phyloP scores from a whole-genome alignment of 2,113 vertebrate genomes.

The Barbus barbus region DNA sequence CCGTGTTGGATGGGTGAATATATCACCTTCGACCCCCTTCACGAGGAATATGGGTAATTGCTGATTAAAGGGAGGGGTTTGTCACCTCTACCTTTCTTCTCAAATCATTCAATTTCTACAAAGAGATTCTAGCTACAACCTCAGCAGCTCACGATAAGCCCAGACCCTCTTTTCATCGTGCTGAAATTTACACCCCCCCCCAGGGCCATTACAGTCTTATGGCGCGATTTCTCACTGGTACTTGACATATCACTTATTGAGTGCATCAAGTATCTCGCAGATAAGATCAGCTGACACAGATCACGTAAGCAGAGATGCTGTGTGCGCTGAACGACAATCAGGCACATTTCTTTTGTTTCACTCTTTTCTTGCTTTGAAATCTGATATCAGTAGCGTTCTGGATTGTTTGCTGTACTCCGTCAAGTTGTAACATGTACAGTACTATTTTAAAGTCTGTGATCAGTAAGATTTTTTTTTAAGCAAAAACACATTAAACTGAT shows the following conservation, averaged over 20 bases:
- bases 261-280: conserved; percentile 31
- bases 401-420: background rate
- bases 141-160: conserved; percentile 29
- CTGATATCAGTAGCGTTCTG: background rate
- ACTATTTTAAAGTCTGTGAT: background rate
- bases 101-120: conserved; percentile 49
- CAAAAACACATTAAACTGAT: background rate
- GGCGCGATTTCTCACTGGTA: conserved; percentile 51
- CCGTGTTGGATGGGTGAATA: background rate
- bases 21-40: conserved; percentile 6
- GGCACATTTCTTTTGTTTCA: conserved; percentile 23
- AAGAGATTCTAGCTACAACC: conserved; percentile 17
- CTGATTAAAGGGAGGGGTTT: conserved; percentile 35
- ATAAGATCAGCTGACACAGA: conserved; percentile 34
- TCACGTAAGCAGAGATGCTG: conserved; percentile 8
- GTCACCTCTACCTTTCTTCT: conserved; percentile 50
- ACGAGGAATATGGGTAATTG: background rate
- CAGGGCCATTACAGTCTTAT: conserved; percentile 54
- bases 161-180: conserved; percentile 38
- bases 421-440: background rate
- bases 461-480: background rate
- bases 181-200: conserved; percentile 55
- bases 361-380: background rate
- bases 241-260: conserved; percentile 49
- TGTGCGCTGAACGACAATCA: background rate